phyloP scores from a whole-genome alignment of 2,797 vertebrate species.

The Eulemur mongoz region DNA sequence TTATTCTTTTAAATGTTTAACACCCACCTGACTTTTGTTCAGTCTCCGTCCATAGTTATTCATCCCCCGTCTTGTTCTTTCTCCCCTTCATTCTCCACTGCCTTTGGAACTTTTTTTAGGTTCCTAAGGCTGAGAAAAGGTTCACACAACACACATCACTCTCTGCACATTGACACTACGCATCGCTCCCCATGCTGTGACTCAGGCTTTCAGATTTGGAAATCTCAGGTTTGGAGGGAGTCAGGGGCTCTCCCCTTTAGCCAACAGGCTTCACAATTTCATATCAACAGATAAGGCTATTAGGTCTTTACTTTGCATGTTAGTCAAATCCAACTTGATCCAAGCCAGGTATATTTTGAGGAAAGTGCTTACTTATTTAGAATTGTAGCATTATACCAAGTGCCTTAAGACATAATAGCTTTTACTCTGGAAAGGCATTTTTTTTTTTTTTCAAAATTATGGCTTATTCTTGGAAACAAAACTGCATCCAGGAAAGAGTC shows the following conservation, averaged over 20 bases:
- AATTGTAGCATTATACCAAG: not conserved
- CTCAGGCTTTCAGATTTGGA: not conserved
- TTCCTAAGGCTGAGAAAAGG: not conserved
- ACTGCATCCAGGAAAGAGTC: not conserved
- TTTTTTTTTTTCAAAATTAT: not conserved
- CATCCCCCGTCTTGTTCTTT: not conserved
- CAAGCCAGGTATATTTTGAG: slow-evolving; percentile 30
- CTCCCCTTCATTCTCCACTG: rapidly evolving
- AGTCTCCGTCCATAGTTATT: not conserved
- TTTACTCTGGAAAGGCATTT: not conserved
- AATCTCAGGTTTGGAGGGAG: not conserved
- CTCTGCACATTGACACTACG: rapidly evolving
- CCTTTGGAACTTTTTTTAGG: not conserved
- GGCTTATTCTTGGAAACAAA: not conserved
- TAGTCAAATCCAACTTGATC: not conserved
- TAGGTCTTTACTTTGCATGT: not conserved
- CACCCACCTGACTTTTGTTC: not conserved
- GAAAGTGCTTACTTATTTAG: slow-evolving; percentile 24
- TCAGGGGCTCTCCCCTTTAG: not conserved
- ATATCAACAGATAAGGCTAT: not conserved
- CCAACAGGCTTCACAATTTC: not conserved
- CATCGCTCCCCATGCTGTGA: not conserved
- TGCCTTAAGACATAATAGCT: not conserved
- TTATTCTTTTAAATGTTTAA: slow-evolving; percentile 24
- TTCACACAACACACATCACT: not conserved